These are phyloP conservation scores for Callimorpha dominula DNA, from an alignment of 2,888 invertebrate genomes.

Conservation along the genomic window DNA sequence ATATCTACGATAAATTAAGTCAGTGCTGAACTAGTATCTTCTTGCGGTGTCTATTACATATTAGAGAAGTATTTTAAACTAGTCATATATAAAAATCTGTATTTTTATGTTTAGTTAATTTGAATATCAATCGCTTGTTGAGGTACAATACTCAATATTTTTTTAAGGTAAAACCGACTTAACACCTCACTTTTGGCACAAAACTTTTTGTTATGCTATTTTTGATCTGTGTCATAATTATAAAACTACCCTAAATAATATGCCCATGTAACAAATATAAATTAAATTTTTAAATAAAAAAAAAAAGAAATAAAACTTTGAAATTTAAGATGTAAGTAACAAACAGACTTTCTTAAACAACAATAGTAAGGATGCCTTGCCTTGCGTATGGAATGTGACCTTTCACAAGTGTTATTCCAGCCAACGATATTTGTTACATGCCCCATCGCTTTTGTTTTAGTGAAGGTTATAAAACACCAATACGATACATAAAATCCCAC, in stretches of 20 bases:
- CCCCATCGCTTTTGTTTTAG: conserved; percentile 47
- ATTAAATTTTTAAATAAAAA: background rate
- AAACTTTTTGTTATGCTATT: background rate
- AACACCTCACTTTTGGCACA: no score
- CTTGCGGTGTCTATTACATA: background rate
- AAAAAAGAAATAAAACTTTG: background rate
- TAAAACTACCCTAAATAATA: no score
- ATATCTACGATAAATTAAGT: conserved; percentile 29
- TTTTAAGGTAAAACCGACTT: background rate
- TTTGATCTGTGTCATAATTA: no score
- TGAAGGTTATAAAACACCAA: conserved; percentile 40
- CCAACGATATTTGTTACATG: conserved; percentile 39
- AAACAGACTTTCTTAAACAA: conserved; percentile 20
- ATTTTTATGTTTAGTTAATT: background rate
- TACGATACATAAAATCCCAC: conserved; percentile 5
- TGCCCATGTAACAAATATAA: no score
- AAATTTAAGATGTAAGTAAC: background rate
- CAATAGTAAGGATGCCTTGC: conserved; percentile 31
- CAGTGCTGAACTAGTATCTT: conserved; percentile 20
- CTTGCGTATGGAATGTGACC: conserved; percentile 49
- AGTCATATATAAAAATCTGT: no score
- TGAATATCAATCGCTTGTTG: background rate
- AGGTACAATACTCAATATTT: background rate
- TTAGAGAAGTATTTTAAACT: background rate
- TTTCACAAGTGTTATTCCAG: conserved; percentile 45